Base-by-base conservation (phyloP, 2,113 vertebrate species). In the Entelurus aequoreus region DNA sequence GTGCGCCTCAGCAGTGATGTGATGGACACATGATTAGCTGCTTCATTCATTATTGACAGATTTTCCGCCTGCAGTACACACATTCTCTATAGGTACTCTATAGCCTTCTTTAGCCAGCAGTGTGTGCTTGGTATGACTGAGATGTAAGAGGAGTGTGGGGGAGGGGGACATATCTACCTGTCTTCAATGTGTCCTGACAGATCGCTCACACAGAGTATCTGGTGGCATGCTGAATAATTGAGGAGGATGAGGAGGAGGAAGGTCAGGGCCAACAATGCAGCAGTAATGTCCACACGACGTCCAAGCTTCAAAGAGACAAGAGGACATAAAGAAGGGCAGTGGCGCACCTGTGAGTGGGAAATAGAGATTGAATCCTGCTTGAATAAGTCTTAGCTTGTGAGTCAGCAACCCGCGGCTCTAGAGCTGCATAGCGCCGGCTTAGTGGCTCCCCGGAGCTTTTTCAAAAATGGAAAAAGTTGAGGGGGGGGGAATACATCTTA, bases 131-230 rank as follows among this genome's bases (percentile, higher is more conserved):
- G 28, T 28, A 28, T 28, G 28, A 28, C 28, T 28, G 28, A 79
- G 28, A 63, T 1, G 77, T 87, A 88, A 87, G 62, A 38, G 47
- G 84, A 90, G 87, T 84, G 60, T 3, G 53, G 77, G 59, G 62
- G 72, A 11, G 10, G 42, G 42, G 7, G 8, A 3, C 7, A 7
- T 68, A 68, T 78, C 74, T 52, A 72, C 53, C 19, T 82, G 71
- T 72, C 67, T 80, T 86, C 58, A 66, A 83, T 87, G 79, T 89
- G 77, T 88, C 82, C 80, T 86, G 64, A 66, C 49, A 15, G 0
- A 72, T 19, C 66, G 63, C 60, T 70, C 13, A 44, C 44, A 54
- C 52, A 65, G 62, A 40, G 14, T 57, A 38, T 57, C 54, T n/a
- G 10, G 36, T 57, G 10, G 37, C 54, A 19, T 6, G 36, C 9